These are phyloP conservation scores for Himalopsyche japonica DNA, from an alignment of 2,888 invertebrate species.

Conservation along the genomic window DNA sequence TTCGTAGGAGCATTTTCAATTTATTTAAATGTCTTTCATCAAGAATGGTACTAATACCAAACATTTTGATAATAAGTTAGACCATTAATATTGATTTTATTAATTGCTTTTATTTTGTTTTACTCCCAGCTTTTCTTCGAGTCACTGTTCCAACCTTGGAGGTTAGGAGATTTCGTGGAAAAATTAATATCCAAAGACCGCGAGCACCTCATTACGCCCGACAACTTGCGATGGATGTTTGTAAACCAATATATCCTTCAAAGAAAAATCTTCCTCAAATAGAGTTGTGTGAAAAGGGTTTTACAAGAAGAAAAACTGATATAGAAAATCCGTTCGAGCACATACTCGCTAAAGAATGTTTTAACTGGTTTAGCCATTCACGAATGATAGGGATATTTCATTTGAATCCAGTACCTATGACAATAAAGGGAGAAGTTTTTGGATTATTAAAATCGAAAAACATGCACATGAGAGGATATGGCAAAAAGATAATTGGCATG, in stretches of 20 bases:
- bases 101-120: neutral
- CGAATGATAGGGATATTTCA: conserved; percentile 75
- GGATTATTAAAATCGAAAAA: conserved; percentile 66
- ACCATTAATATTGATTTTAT: neutral
- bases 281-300: conserved; percentile 56
- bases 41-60: neutral
- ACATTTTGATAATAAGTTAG: neutral
- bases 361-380: conserved; percentile 71
- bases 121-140: conserved; percentile 53
- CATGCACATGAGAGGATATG: conserved; percentile 71
- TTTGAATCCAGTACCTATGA: conserved; percentile 68
- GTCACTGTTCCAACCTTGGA: conserved; percentile 54
- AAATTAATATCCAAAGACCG: conserved; percentile 79
- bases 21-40: neutral
- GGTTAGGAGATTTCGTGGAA: conserved; percentile 70
- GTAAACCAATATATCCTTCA: conserved; percentile 65
- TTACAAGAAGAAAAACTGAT: conserved; percentile 43
- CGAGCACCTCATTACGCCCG: conserved; percentile 70
- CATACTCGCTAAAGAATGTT: conserved; percentile 72
- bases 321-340: conserved; percentile 71
- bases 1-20: neutral
- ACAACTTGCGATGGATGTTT: conserved; percentile 66
- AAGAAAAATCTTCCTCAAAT: conserved; percentile 50
- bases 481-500: conserved; percentile 64
- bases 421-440: conserved; percentile 66